Evolutionary conservation across 1,140 invertebrate species (phyloP), one percentile per base, ranked within the genome.

Genomic region (Aphelinus certus): DNA sequence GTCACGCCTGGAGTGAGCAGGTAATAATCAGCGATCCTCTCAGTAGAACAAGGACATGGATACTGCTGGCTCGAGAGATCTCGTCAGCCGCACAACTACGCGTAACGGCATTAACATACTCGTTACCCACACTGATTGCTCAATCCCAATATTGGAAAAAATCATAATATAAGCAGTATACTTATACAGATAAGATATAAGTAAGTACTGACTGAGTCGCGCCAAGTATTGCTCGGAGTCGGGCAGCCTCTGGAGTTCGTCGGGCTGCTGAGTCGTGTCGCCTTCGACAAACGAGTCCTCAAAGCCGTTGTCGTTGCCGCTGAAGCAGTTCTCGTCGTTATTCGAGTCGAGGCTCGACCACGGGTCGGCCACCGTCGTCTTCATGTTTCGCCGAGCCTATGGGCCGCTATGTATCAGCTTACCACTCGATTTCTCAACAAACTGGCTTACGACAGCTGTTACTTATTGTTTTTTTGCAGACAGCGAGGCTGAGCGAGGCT

Each of bases 171-270:
- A 26, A 26, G 26, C 26, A 26, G 26, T 26, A 26, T 26, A n/a
- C n/a, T n/a, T n/a, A 26, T 26, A 26, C 0, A 26, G 26, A 26
- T 26, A 26, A 26, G 26, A 26, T 26, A 26, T 46, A 4, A 69
- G 62, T 46, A 4, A 69, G 62, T 43, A 82, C 83, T 83, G 79
- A 85, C 85, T 81, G 53, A 86, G 81, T 47, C 83, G 81, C 61
- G 79, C 75, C 48, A 86, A 80, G 77, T 86, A 86, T 68, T 86
- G 80, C 6, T 85, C 82, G 1, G 85, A 86, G 77, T 86, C 85
- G 0, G 82, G 81, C 55, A 86, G 77, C 45, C 75, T 82, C 0
- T 51, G 65, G 5, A 78, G 46, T 43, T 83, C 75, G 1, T 64
- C 47, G 7, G 49, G 26, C 3, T 51, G 2, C 10, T 47, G 7